These are phyloP conservation scores for Dipodomys merriami DNA, from an alignment of 2,113 vertebrate species.

Conservation along the genomic window DNA sequence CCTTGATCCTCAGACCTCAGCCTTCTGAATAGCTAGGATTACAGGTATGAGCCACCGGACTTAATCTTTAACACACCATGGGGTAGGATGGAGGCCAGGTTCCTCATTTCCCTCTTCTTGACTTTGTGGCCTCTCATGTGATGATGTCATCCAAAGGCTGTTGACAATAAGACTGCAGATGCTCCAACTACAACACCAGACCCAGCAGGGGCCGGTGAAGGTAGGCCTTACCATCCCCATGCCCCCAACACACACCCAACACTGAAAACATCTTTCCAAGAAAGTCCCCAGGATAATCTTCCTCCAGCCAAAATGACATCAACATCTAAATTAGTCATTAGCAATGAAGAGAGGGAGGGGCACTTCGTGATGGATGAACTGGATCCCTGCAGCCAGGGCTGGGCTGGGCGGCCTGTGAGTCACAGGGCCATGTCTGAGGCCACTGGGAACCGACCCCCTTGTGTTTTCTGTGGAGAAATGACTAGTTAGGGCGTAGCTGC, in stretches of 20 bases:
- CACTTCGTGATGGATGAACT: not conserved
- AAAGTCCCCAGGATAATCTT: conserved; percentile 25
- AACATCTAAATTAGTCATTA: not conserved
- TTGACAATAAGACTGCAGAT: not conserved
- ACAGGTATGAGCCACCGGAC: too few species aligned
- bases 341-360: not conserved
- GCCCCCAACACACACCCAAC: not conserved
- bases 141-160: not conserved
- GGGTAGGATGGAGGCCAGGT: not conserved
- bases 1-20: too few species aligned
- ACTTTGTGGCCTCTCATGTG: not conserved
- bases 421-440: not conserved
- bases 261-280: not conserved
- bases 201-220: not conserved
- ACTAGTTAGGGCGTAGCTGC: not conserved
- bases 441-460: not conserved
- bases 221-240: not conserved
- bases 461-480: not conserved
- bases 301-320: not conserved
- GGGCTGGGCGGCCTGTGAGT: not conserved
- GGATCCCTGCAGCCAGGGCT: not conserved
- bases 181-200: not conserved
- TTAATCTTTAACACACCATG: not conserved
- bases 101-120: not conserved
- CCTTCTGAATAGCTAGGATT: too few species aligned